Percentiles rank a stretch among this genome's conserved stretches.
Conservation (phyloP, 2,888 invertebrate genomes). For the Lasioglossum pauxillum region DNA sequence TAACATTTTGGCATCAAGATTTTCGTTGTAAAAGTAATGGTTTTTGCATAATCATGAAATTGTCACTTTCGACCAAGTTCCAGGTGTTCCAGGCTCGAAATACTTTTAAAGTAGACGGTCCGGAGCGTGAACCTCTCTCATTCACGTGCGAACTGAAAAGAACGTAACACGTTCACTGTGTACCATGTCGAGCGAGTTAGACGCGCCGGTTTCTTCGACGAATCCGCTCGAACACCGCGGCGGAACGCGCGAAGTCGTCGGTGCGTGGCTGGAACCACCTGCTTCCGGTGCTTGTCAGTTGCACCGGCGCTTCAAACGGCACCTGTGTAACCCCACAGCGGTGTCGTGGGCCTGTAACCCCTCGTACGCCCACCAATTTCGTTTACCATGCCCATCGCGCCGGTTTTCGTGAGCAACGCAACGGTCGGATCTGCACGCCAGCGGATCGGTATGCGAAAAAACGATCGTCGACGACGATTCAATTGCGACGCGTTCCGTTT, state of each 20-base stretch:
- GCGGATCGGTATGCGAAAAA: constrained; percentile 31
- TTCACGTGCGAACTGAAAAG: not conserved
- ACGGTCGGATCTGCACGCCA: constrained; percentile 47
- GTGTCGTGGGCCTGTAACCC: not conserved
- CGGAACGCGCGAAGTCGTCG: constrained; percentile 73
- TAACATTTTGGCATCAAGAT: too few species aligned
- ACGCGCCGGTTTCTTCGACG: constrained; percentile 52
- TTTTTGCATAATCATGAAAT: not conserved
- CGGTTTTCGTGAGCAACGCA: constrained; percentile 29
- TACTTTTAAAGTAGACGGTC: not conserved
- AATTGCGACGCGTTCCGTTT: not conserved
- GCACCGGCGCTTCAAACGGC: constrained; percentile 49
- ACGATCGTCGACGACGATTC: constrained; percentile 16
- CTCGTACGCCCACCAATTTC: constrained; percentile 33
- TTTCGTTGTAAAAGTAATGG: too few species aligned
- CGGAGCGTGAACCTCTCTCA: not conserved
- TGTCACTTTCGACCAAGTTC: not conserved
- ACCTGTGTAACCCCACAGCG: constrained; percentile 56
- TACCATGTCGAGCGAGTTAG: constrained; percentile 26
- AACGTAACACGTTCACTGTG: not conserved
- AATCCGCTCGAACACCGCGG: constrained; percentile 49
- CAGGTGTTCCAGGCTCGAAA: not conserved
- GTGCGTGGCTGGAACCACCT: constrained; percentile 83
- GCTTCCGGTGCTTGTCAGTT: constrained; percentile 77
- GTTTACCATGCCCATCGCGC: not conserved